phyloP scores from a whole-genome alignment of 1,140 invertebrate genomes.

The Maconellicoccus hirsutus region DNA sequence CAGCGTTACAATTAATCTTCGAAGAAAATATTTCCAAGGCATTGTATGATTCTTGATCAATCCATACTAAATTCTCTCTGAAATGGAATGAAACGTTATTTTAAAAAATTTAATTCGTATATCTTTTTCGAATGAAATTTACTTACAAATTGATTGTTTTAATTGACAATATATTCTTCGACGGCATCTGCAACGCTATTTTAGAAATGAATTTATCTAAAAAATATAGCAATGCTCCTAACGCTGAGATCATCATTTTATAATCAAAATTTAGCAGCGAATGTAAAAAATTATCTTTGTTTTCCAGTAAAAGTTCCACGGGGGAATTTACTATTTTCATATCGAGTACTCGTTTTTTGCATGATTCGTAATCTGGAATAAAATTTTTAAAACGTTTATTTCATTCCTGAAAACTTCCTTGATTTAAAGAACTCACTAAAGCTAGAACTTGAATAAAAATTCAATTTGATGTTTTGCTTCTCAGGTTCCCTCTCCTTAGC shows the following conservation, averaged over 20 bases:
- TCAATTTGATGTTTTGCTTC: background rate
- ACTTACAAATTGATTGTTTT: background rate
- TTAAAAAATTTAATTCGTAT: too few relatives aligned
- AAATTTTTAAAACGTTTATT: too few relatives aligned
- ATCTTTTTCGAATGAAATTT: too few relatives aligned
- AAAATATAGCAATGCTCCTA: slow-evolving; percentile 6
- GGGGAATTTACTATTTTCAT: background rate
- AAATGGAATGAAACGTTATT: background rate
- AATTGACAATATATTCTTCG: background rate
- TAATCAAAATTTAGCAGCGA: background rate
- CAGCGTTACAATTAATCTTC: background rate
- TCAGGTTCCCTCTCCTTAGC: background rate
- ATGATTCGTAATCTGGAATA: background rate
- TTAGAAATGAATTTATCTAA: background rate
- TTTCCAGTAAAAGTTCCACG: background rate
- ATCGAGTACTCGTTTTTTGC: background rate
- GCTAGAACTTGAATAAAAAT: background rate
- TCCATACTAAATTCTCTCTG: background rate
- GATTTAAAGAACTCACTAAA: background rate
- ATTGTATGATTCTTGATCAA: slow-evolving; percentile 11
- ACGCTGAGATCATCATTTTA: slow-evolving; percentile 5
- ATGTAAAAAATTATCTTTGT: background rate
- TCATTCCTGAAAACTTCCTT: too few relatives aligned
- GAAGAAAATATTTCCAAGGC: slow-evolving; percentile 11
- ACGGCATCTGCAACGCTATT: background rate